Conservation (phyloP, 2,113 vertebrate species). For the Rhynchopsitta pachyrhyncha region DNA sequence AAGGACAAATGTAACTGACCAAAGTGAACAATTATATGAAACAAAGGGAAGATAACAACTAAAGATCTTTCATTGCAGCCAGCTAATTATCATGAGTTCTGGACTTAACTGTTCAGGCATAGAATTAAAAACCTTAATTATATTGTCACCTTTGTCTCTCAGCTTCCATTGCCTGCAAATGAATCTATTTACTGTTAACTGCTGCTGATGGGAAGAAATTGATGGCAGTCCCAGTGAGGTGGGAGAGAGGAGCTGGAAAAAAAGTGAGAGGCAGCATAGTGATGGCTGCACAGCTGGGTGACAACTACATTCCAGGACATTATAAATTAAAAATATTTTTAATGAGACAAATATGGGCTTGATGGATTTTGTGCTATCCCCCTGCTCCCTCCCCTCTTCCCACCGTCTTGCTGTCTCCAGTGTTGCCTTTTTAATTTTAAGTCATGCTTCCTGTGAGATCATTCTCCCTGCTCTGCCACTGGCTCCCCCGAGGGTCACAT, state of each 20-base stretch:
- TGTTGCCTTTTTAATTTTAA: conserved; percentile 19
- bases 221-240: conserved; percentile 77
- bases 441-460: conserved; percentile 18
- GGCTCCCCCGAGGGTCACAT: fast-evolving
- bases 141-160: conserved; percentile 91
- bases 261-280: conserved; percentile 41
- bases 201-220: conserved; percentile 80
- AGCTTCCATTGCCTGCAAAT: conserved; percentile 79
- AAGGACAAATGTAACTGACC: conserved; percentile 73
- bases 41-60: conserved; percentile 86
- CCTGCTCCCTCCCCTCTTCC: background rate
- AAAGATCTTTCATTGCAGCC: conserved; percentile 92
- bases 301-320: conserved; percentile 77
- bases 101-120: conserved; percentile 97
- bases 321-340: conserved; percentile 80
- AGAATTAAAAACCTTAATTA: conserved; percentile 99
- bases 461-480: background rate
- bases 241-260: conserved; percentile 49
- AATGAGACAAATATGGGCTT: conserved; percentile 76
- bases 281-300: conserved; percentile 66
- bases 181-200: conserved; percentile 85
- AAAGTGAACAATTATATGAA: conserved; percentile 78
- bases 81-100: conserved; percentile 96
- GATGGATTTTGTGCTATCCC: conserved; percentile 70
- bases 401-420: background rate